Percentiles rank a stretch among this genome's conserved stretches.
Conservation (phyloP, 1,140 invertebrate species). For the Polyergus mexicanus region DNA sequence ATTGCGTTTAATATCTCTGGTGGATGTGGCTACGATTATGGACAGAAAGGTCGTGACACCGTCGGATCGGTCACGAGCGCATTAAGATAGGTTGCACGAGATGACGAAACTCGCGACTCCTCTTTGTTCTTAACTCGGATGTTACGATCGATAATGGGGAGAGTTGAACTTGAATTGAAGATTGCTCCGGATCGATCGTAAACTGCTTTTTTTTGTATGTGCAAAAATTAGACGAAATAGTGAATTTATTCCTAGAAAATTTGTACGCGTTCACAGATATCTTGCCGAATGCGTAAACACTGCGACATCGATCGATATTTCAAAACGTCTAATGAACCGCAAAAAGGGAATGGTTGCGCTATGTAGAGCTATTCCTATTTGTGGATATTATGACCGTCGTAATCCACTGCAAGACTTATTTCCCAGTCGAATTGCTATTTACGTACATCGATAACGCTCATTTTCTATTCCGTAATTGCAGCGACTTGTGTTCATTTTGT, state of each 20-base stretch:
- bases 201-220: background rate
- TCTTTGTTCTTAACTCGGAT: constrained; percentile 3
- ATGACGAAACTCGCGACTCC: background rate
- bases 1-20: constrained; percentile 32
- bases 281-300: constrained; percentile 64
- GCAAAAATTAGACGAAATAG: background rate
- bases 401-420: constrained; percentile 77
- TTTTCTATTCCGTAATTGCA: constrained; percentile 69
- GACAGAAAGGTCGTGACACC: constrained; percentile 16
- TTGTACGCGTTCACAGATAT: constrained; percentile 16
- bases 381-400: constrained; percentile 80
- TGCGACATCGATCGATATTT: constrained; percentile 73
- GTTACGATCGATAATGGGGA: constrained; percentile 12
- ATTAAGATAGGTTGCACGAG: background rate
- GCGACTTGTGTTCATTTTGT: constrained; percentile 50
- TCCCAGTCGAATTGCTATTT: constrained; percentile 74
- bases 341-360: constrained; percentile 58
- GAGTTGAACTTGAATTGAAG: background rate
- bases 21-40: background rate
- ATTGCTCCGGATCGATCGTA: background rate
- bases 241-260: constrained; percentile 1
- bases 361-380: constrained; percentile 75
- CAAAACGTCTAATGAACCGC: constrained; percentile 72
- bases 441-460: constrained; percentile 58
- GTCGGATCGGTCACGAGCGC: constrained; percentile 14